phyloP scores from a whole-genome alignment of 2,888 invertebrate species.

The Emmelina monodactyla region DNA sequence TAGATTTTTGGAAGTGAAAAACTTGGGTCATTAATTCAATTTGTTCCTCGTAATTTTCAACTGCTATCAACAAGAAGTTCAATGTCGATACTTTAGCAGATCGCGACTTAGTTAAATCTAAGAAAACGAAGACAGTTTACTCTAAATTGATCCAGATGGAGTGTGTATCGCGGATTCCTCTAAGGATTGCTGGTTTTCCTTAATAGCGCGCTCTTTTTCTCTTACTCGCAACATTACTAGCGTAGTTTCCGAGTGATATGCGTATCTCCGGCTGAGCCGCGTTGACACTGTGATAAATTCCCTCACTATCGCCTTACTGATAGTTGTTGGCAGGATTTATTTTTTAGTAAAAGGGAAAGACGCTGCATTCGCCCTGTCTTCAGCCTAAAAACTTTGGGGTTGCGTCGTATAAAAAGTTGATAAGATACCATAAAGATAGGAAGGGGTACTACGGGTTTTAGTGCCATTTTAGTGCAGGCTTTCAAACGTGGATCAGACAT shows the following conservation, averaged over 20 bases:
- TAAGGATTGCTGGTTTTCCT: no score
- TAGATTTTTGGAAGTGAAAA: no score
- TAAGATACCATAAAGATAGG: conserved; percentile 42
- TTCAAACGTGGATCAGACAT: conserved; percentile 34
- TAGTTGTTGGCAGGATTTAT: conserved; percentile 26
- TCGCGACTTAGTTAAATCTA: no score
- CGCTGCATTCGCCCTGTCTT: conserved; percentile 40
- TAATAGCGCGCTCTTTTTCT: no score
- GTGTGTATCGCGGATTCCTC: no score
- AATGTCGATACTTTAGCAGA: no score
- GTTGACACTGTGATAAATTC: conserved; percentile 35
- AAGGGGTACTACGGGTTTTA: conserved; percentile 28
- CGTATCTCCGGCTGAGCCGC: not conserved
- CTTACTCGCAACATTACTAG: no score
- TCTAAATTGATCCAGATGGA: no score
- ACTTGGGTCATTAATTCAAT: no score
- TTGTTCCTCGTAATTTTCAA: no score
- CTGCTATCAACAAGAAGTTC: no score
- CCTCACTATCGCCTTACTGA: conserved; percentile 27
- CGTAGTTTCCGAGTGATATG: not conserved
- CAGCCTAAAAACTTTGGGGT: conserved; percentile 31
- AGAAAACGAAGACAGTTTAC: no score
- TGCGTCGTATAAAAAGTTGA: conserved; percentile 58
- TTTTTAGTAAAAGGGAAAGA: conserved; percentile 31
- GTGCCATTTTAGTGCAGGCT: conserved; percentile 25